A percentile compares a stretch with the other conserved stretches of the same genome.
These are phyloP conservation scores for Chaetodon trifascialis DNA, from an alignment of 2,113 vertebrate genomes.

Conservation along the genomic window DNA sequence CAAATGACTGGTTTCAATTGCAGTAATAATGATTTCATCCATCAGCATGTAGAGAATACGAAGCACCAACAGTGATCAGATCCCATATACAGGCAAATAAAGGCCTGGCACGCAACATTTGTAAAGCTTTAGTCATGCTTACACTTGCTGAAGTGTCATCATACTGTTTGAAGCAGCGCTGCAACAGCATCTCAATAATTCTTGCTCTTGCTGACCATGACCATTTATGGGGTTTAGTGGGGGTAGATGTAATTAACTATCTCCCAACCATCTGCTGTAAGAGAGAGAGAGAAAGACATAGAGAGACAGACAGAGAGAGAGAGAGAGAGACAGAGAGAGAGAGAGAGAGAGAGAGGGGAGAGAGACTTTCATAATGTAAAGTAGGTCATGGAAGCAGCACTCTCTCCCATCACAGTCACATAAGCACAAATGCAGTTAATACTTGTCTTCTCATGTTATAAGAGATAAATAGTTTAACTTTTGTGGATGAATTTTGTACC, in stretches of 20 bases:
- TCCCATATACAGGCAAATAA: not conserved
- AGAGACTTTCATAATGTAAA: conserved; percentile 15
- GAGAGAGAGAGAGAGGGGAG: not conserved
- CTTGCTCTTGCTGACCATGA: conserved; percentile 25
- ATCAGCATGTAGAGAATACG: conserved; percentile 7
- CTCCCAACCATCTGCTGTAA: conserved; percentile 19
- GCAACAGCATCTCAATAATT: conserved; percentile 24
- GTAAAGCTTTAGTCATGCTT: conserved; percentile 5
- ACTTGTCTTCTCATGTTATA: not conserved
- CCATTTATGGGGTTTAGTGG: conserved; percentile 49
- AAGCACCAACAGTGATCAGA: not conserved
- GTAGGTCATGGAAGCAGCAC: conserved; percentile 12
- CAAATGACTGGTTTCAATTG: conserved; percentile 18
- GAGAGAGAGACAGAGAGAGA: not conserved
- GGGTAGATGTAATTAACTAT: conserved; percentile 20
- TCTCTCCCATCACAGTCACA: not conserved
- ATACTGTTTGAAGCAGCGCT: conserved; percentile 9
- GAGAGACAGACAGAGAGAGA: not conserved
- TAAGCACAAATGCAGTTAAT: not conserved
- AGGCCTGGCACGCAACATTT: not conserved
- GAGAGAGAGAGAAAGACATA: not conserved
- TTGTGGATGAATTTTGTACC: not conserved
- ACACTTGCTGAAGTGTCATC: conserved; percentile 11
- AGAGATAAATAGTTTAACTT: not conserved
- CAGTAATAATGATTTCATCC: conserved; percentile 31